phyloP scores from a whole-genome alignment of 2,113 vertebrate genomes.

The Hyperoodon ampullatus region DNA sequence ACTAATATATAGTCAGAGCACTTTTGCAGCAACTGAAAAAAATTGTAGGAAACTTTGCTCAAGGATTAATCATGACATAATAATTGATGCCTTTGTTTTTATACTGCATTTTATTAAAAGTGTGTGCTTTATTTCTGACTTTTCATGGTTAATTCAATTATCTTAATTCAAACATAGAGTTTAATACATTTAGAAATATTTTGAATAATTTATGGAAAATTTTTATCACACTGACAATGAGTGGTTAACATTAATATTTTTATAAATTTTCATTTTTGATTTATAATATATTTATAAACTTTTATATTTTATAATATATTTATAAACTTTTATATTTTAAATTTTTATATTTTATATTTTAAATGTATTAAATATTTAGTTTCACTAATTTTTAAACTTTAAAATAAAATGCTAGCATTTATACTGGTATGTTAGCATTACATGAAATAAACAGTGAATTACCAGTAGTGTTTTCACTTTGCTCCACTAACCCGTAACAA shows the following conservation, averaged over 20 bases:
- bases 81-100: background rate
- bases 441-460: background rate
- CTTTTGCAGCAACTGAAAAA: background rate
- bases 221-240: background rate
- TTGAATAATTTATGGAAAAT: background rate
- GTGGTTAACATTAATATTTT: background rate
- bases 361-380: background rate
- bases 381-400: background rate
- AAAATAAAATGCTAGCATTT: background rate
- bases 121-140: background rate
- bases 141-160: background rate
- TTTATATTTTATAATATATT: slow-evolving; percentile 22
- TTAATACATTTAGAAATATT: background rate
- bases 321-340: background rate
- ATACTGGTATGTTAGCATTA: background rate
- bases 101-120: background rate
- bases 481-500: background rate
- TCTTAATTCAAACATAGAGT: background rate
- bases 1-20: background rate
- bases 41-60: background rate
- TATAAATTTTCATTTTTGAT: background rate
- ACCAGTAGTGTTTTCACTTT: background rate
- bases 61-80: background rate
- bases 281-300: background rate
- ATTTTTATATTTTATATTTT: background rate